A percentile compares a stretch with the other conserved stretches of the same genome.
These are phyloP conservation scores for Tinea trinotella DNA, from an alignment of 2,888 invertebrate species.

Conservation along the genomic window DNA sequence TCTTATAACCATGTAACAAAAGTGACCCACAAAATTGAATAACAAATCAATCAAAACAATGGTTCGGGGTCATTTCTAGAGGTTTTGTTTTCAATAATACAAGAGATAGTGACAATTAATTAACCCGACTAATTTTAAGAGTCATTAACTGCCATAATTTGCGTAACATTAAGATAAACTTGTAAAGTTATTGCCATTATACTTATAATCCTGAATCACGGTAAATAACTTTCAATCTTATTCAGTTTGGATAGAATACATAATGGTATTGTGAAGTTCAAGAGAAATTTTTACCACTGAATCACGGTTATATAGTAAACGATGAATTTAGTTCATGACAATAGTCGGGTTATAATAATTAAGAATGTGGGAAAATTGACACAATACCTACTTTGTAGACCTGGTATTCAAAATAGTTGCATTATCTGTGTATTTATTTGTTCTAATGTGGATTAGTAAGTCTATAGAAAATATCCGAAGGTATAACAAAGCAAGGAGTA, in stretches of 20 bases:
- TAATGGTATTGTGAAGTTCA: not conserved
- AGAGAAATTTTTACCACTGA: not conserved
- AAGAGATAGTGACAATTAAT: not conserved
- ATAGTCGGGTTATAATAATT: not conserved
- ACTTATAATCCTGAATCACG: not conserved
- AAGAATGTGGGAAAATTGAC: constrained; percentile 4
- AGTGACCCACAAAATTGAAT: not conserved
- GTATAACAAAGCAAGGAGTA: too few species aligned
- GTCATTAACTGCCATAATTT: not conserved
- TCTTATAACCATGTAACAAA: not conserved
- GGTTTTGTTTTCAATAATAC: not conserved
- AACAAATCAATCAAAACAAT: constrained; percentile 3
- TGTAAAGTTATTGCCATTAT: not conserved
- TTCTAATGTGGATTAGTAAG: too few species aligned
- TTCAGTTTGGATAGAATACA: not conserved
- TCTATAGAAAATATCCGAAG: too few species aligned
- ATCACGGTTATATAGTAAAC: not conserved
- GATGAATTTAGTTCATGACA: not conserved
- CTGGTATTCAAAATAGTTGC: too few species aligned
- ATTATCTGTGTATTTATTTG: too few species aligned
- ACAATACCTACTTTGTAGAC: not conserved
- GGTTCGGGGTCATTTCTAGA: not conserved
- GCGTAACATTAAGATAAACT: not conserved
- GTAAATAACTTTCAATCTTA: not conserved
- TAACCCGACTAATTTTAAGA: constrained; percentile 6